Conservation (phyloP, 2,113 vertebrate genomes). For the Romanogobio albipinnatus region DNA sequence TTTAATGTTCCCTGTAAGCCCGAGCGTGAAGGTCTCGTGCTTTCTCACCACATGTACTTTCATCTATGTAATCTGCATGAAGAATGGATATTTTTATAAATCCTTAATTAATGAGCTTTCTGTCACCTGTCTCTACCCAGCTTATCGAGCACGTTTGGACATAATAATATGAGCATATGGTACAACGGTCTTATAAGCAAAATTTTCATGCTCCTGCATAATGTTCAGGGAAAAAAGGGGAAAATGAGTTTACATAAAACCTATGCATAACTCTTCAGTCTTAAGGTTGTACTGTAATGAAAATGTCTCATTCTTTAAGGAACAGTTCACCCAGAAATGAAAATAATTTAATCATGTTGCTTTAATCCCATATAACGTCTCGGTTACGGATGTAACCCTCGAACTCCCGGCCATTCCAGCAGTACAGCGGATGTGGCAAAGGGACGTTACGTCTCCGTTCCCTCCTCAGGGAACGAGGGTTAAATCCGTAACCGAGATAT, state of each 20-base stretch:
- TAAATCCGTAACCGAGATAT: too few species aligned
- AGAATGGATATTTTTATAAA: slow-evolving; percentile 33
- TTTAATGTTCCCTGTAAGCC: slow-evolving; percentile 16
- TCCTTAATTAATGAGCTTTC: slow-evolving; percentile 15
- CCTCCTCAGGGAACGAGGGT: too few species aligned
- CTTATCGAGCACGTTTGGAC: slow-evolving; percentile 21
- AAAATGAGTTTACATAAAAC: neutral
- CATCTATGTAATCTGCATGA: neutral
- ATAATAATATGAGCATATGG: slow-evolving; percentile 24
- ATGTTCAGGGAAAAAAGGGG: neutral
- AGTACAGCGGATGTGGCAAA: too few species aligned
- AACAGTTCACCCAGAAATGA: neutral
- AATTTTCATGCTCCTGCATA: neutral
- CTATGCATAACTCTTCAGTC: too few species aligned
- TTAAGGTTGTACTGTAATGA: too few species aligned
- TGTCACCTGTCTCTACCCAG: slow-evolving; percentile 18
- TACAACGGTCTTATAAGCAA: neutral
- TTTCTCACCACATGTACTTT: slow-evolving; percentile 6
- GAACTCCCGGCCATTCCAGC: too few species aligned
- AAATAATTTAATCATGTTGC: neutral
- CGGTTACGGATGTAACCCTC: too few species aligned
- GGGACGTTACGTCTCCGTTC: too few species aligned
- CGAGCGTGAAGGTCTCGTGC: slow-evolving; percentile 13
- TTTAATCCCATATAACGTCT: neutral
- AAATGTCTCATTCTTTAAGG: too few species aligned